Evolutionary conservation across 1,140 invertebrate genomes (phyloP).

Genomic region (Luehdorfia chinensis): DNA sequence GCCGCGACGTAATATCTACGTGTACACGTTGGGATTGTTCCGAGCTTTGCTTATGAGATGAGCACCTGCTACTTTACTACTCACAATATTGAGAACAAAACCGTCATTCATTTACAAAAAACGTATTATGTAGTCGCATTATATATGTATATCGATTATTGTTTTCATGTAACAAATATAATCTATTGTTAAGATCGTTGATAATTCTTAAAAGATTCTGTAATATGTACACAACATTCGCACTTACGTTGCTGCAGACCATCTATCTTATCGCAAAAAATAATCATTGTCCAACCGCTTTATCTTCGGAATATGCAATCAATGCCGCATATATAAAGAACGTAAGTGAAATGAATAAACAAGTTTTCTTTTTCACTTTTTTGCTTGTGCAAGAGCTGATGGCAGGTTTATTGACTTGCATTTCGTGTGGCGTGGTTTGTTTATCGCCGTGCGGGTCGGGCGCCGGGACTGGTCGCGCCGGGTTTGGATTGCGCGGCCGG

Average conservation of each 20-base stretch:
- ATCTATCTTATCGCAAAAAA: constrained; percentile 9
- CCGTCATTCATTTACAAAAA: too few species aligned
- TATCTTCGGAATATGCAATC: not conserved
- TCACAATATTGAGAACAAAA: too few species aligned
- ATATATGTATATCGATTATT: too few species aligned
- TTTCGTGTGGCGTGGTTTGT: constrained; percentile 3
- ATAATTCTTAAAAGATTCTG: too few species aligned
- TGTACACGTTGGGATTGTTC: constrained; percentile 3
- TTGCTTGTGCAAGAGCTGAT: not conserved
- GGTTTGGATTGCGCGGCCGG: constrained; percentile 35
- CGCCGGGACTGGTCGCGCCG: constrained; percentile 35
- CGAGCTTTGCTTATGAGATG: constrained; percentile 6
- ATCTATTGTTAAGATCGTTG: too few species aligned
- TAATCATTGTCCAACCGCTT: constrained; percentile 1
- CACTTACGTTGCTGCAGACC: not conserved
- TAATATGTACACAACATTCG: not conserved
- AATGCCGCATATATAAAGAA: constrained; percentile 4
- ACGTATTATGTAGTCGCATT: too few species aligned
- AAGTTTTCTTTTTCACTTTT: constrained; percentile 6
- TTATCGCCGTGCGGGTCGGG: constrained; percentile 38
- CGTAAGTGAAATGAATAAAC: constrained; percentile 4
- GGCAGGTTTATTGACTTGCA: constrained; percentile 14
- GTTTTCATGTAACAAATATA: too few species aligned
- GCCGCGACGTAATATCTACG: constrained; percentile 12
- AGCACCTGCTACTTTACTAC: constrained; percentile 22